Evolutionary conservation across 2,888 invertebrate genomes (phyloP), one percentile per base, ranked within the genome.

Genomic region (Cenopis cana): DNA sequence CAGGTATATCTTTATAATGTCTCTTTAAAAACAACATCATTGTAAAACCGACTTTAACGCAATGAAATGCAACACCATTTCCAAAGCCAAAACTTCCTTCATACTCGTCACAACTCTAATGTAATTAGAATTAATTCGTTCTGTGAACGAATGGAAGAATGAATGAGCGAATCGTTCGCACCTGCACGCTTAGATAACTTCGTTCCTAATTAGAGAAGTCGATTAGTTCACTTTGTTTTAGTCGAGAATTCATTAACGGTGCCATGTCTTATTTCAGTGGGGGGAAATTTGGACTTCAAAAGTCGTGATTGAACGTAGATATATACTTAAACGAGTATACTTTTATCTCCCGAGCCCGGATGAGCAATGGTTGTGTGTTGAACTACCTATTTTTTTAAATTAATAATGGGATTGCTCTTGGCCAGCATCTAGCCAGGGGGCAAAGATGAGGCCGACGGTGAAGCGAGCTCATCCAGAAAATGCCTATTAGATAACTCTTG

Each of bases 141-240:
- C 56, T 64, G 64, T 29, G 46, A 46, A 54, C 52, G 65, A 70
- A 54, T 24, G 59, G 59, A 29, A 65, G 65, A 69, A 69, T 46
- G 57, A 52, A 50, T 52, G 65, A 69, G 38, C 57, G 70, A 59
- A 66, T 66, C 70, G 65, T 60, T 70, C 65, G 46, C 70, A 70
- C 70, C 65, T 70, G 70, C 59, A 59, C 36, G 65, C 70, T 65
- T 66, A 70, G 70, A 70, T 70, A 70, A 70, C 65, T 70, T 70
- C 68, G 60, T 61, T 62, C 65, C 60, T 70, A 70, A 70, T 70
- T 66, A 65, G 54, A 70, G 41, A 66, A 70, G 54, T 70, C 59
- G 65, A 70, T 70, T 70, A 70, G 36, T 66, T 49, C 50, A 54
- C 59, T 66, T 66, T 70, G 65, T 70, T 70, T 57, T 69, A 62